A percentile compares a stretch with the other conserved stretches of the same genome.
These are phyloP conservation scores for Panulirus ornatus DNA, from an alignment of 1,140 invertebrate species.

Conservation along the genomic window DNA sequence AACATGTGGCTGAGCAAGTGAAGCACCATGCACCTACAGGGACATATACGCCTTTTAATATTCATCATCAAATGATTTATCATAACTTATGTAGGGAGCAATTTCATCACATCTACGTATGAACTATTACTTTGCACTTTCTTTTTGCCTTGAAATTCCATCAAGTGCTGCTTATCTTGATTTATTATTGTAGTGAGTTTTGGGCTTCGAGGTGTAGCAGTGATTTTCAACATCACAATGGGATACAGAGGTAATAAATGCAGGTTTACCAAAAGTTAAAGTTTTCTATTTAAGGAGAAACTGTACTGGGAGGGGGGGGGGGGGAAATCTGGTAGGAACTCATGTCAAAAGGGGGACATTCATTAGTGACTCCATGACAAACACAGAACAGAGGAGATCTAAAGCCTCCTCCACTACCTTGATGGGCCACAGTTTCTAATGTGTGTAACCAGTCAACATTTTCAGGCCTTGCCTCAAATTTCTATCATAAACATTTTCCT, in stretches of 20 bases:
- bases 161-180: slow-evolving; percentile 55
- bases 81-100: background rate
- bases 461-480: slow-evolving; percentile 9
- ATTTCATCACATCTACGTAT: background rate
- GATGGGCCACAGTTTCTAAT: slow-evolving; percentile 58
- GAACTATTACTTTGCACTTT: background rate
- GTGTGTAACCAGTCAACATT: slow-evolving; percentile 44
- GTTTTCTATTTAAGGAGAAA: background rate
- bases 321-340: slow-evolving; percentile 8
- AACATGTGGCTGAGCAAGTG: slow-evolving; percentile 53
- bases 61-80: background rate
- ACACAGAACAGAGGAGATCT: slow-evolving; percentile 36
- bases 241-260: slow-evolving; percentile 11
- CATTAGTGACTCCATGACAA: slow-evolving; percentile 34
- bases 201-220: slow-evolving; percentile 58
- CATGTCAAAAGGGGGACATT: slow-evolving; percentile 29
- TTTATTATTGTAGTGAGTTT: slow-evolving; percentile 38
- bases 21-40: slow-evolving; percentile 68
- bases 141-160: no score
- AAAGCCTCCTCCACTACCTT: slow-evolving; percentile 56
- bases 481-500: slow-evolving; percentile 42
- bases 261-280: slow-evolving; percentile 45
- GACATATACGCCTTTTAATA: slow-evolving; percentile 63
- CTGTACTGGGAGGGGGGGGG: no score
- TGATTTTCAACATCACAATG: slow-evolving; percentile 21